Percentiles rank a stretch among this genome's conserved stretches.
These are phyloP conservation scores for Mareca strepera DNA, from an alignment of 2,797 vertebrate genomes.

Conservation along the genomic window DNA sequence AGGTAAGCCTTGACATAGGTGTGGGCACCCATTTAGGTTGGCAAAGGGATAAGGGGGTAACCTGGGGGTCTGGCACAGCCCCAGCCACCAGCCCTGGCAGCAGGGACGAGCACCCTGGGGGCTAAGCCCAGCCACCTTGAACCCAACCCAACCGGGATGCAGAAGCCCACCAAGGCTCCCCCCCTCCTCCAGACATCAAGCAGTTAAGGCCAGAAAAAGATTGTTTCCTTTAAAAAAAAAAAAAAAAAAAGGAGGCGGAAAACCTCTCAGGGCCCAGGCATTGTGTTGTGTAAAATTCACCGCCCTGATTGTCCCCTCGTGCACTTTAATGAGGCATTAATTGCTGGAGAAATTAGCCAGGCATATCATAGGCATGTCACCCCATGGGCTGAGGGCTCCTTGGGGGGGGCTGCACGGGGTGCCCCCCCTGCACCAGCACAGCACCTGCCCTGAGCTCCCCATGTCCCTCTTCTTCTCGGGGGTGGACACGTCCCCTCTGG, in stretches of 20 bases:
- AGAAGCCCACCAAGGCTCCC: background rate
- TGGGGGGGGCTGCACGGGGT: background rate
- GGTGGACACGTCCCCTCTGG: background rate
- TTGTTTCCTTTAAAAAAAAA: background rate
- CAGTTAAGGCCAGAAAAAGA: conserved; percentile 28
- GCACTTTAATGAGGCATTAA: conserved; percentile 60
- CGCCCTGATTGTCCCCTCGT: conserved; percentile 22
- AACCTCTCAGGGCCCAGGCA: background rate
- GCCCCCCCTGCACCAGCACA: background rate
- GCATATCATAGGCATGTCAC: background rate
- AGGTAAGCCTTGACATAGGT: background rate
- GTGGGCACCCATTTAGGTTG: background rate
- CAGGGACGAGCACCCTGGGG: background rate
- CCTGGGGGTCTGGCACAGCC: background rate
- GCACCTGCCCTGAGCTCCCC: background rate
- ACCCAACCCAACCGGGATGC: background rate
- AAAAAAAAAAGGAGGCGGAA: background rate
- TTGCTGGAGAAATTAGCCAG: conserved; percentile 33
- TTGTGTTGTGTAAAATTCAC: conserved; percentile 20
- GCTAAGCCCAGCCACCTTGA: background rate
- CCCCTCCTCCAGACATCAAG: background rate
- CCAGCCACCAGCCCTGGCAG: background rate
- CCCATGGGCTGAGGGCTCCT: background rate
- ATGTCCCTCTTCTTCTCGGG: background rate
- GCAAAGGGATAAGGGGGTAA: no score